phyloP scores from a whole-genome alignment of 2,888 invertebrate species.

The Sminthurinus aureus region DNA sequence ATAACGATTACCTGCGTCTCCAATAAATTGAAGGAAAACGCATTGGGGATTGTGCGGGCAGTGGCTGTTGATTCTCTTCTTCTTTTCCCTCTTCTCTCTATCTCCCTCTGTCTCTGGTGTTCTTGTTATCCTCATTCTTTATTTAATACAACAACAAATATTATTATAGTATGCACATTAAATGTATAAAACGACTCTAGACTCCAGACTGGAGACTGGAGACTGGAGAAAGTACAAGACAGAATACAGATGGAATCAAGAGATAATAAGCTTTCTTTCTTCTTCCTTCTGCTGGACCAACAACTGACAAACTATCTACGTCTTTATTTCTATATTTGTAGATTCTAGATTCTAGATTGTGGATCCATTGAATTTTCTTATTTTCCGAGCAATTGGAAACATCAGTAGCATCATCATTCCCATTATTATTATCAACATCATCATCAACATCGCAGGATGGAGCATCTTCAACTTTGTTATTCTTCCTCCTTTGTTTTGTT shows the following conservation, averaged over 20 bases:
- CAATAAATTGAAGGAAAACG: not conserved
- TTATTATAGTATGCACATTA: not conserved
- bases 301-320: not conserved
- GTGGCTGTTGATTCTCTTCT: not conserved
- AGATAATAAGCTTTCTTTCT: not conserved
- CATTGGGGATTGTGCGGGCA: not conserved
- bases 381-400: too few relatives aligned
- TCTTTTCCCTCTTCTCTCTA: not conserved
- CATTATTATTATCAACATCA: too few relatives aligned
- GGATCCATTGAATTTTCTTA: too few relatives aligned
- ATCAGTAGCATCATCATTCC: too few relatives aligned
- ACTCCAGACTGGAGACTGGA: not conserved
- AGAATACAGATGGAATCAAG: not conserved
- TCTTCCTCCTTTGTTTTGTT: too few relatives aligned
- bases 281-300: not conserved
- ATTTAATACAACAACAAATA: not conserved
- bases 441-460: too few relatives aligned
- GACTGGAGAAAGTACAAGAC: not conserved
- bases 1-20: constrained; percentile 16
- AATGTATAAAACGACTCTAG: not conserved
- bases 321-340: not conserved
- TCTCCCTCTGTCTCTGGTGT: not conserved
- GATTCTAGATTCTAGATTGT: too few relatives aligned
- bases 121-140: not conserved
- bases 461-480: too few relatives aligned